Percentiles rank a stretch among this genome's conserved stretches.
These are phyloP conservation scores for Buathra laborator DNA, from an alignment of 2,888 invertebrate species.

Conservation along the genomic window DNA sequence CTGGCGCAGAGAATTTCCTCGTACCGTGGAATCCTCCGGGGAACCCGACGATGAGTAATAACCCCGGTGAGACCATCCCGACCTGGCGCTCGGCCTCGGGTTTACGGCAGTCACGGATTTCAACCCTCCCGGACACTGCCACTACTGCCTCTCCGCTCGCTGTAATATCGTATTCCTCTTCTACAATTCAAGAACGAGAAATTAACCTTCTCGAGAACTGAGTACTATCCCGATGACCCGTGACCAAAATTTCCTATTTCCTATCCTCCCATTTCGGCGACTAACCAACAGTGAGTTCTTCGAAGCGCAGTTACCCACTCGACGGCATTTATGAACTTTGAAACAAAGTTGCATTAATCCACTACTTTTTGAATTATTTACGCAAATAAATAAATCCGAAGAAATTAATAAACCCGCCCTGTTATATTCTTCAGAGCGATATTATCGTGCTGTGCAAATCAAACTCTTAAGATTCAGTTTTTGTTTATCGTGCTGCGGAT, in stretches of 20 bases:
- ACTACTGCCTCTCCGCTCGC: constrained; percentile 31
- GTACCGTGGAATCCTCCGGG: constrained; percentile 68
- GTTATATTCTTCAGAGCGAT: too few species aligned
- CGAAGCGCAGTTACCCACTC: not conserved
- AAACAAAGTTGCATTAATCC: not conserved
- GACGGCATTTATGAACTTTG: not conserved
- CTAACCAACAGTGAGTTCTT: not conserved
- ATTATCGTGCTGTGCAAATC: too few species aligned
- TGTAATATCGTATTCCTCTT: constrained; percentile 29
- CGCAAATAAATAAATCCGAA: too few species aligned
- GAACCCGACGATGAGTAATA: constrained; percentile 76
- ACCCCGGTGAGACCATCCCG: constrained; percentile 72
- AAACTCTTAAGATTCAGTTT: too few species aligned
- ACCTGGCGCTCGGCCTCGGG: constrained; percentile 59
- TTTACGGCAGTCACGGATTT: constrained; percentile 71
- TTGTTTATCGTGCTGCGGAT: too few species aligned
- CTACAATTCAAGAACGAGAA: constrained; percentile 57
- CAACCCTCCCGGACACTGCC: constrained; percentile 51
- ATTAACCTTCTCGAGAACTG: constrained; percentile 50
- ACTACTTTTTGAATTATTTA: not conserved
- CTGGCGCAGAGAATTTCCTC: constrained; percentile 67
- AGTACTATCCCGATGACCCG: constrained; percentile 31
- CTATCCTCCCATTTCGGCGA: not conserved
- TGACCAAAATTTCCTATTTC: constrained; percentile 6
- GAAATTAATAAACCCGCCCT: too few species aligned